A percentile compares a stretch with the other conserved stretches of the same genome.
These are phyloP conservation scores for Gerris buenoi DNA, from an alignment of 1,140 invertebrate genomes.

Conservation along the genomic window DNA sequence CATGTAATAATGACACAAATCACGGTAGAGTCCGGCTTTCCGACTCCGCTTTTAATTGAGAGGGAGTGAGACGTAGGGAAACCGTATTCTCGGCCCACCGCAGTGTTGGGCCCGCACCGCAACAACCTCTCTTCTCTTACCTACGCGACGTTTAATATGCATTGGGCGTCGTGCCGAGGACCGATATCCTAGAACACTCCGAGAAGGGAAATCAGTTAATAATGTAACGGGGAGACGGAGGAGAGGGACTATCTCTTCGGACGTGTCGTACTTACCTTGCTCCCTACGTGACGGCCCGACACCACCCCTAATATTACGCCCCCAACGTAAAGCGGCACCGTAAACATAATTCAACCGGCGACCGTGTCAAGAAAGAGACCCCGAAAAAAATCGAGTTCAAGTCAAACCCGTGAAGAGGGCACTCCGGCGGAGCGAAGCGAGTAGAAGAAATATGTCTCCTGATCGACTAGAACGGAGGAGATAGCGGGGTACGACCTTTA, in stretches of 20 bases:
- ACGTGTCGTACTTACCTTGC: not conserved
- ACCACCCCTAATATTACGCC: too few species aligned
- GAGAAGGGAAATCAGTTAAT: not conserved
- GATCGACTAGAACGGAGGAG: too few species aligned
- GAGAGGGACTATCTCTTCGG: not conserved
- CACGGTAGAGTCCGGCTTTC: not conserved
- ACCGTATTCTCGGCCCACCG: not conserved
- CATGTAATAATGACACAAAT: not conserved
- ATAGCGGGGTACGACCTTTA: too few species aligned
- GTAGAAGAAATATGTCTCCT: not conserved
- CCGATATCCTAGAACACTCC: not conserved
- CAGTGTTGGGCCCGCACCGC: too few species aligned
- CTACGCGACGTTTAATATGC: not conserved
- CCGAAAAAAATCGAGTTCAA: too few species aligned
- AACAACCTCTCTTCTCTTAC: not conserved
- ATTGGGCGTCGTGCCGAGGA: not conserved
- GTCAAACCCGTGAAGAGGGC: too few species aligned
- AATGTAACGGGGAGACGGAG: not conserved
- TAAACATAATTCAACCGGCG: too few species aligned
- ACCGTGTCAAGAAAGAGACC: too few species aligned
- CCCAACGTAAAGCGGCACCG: too few species aligned
- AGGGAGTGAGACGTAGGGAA: not conserved
- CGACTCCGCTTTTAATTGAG: not conserved
- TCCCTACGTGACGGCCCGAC: too few species aligned
- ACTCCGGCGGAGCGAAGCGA: too few species aligned